Evolutionary conservation across 2,888 invertebrate genomes (phyloP).

Genomic region (Prenolepis imparis): DNA sequence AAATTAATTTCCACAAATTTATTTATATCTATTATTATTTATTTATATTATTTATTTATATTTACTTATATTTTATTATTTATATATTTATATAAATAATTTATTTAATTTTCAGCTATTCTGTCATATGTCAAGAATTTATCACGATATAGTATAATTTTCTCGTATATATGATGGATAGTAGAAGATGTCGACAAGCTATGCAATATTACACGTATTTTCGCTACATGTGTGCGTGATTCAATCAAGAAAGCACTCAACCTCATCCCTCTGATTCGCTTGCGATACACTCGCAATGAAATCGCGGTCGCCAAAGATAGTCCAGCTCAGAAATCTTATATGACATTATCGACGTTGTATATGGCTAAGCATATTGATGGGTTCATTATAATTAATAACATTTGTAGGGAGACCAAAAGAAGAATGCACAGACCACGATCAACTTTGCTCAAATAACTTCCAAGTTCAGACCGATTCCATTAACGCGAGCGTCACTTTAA

Average conservation of each 20-base stretch:
- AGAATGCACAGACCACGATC: neutral
- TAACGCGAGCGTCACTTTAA: constrained; percentile 44
- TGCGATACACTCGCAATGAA: constrained; percentile 14
- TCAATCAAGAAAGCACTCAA: constrained; percentile 43
- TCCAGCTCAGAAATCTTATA: neutral
- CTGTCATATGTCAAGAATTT: neutral
- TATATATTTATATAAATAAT: too few species aligned
- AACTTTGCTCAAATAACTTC: constrained; percentile 12
- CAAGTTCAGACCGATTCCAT: constrained; percentile 13
- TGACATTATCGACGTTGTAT: neutral
- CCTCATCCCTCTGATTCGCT: constrained; percentile 12
- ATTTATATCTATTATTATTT: neutral
- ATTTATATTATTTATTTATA: too few species aligned
- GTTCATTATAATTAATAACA: constrained; percentile 4
- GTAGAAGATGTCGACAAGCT: neutral
- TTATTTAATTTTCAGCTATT: neutral
- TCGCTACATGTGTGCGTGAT: neutral
- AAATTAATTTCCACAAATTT: neutral
- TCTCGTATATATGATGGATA: neutral
- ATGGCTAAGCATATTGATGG: neutral
- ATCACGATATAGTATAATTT: neutral
- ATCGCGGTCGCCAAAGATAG: constrained; percentile 1
- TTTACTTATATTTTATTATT: too few species aligned
- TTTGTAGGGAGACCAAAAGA: neutral
- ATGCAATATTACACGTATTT: constrained; percentile 14